Conservation (phyloP, 37 sponge, comb jelly and placozoan genomes). For the Eunapius fragilis region DNA sequence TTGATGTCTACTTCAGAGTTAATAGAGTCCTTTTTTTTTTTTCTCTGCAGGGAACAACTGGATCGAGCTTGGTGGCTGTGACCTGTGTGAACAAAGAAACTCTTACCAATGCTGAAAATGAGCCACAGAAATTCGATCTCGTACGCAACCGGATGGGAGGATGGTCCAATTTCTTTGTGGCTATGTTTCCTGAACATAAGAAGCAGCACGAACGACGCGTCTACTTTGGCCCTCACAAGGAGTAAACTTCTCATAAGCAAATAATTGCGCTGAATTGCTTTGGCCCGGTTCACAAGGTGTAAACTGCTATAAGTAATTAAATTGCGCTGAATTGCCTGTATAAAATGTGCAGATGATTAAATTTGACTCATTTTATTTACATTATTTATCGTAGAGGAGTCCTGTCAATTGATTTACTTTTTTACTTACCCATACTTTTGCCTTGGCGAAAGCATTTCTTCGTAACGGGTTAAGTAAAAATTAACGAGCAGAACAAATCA, state of each 20-base stretch:
- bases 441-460: too few species aligned
- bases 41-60: slow-evolving; percentile 27
- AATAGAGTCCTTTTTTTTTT: not conserved
- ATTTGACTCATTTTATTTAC: too few species aligned
- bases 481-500: too few species aligned
- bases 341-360: too few species aligned
- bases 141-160: slow-evolving; percentile 51
- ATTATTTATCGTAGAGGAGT: too few species aligned
- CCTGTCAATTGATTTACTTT: too few species aligned
- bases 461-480: too few species aligned
- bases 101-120: slow-evolving; percentile 2
- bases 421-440: too few species aligned
- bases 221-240: slow-evolving; percentile 24
- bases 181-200: slow-evolving; percentile 49
- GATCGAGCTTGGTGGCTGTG: slow-evolving; percentile 28
- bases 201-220: slow-evolving; percentile 38
- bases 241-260: slow-evolving; percentile 5
- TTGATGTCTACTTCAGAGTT: not conserved
- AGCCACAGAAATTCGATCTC: slow-evolving; percentile 47
- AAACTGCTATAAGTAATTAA: too few species aligned
- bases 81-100: slow-evolving; percentile 37
- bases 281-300: too few species aligned
- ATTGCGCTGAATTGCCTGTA: too few species aligned
- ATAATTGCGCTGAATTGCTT: too few species aligned
- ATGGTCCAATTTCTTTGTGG: slow-evolving; percentile 49